Evolutionary conservation across 2,888 invertebrate genomes (phyloP).

Genomic region (Pyrochroa serraticornis): DNA sequence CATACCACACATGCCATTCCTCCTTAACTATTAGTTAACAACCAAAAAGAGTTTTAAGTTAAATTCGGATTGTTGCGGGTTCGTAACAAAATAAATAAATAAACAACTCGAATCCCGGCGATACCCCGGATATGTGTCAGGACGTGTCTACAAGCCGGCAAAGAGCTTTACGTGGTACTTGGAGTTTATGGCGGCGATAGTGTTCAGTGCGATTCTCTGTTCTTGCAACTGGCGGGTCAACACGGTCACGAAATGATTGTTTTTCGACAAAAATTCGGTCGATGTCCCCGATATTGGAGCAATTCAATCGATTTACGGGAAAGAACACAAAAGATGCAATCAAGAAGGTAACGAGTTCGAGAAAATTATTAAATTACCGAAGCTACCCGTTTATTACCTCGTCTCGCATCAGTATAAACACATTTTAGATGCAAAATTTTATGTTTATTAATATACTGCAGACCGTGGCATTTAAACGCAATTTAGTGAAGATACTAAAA

Average conservation of each 20-base stretch:
- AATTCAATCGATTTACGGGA: conserved; percentile 21
- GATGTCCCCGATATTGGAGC: conserved; percentile 17
- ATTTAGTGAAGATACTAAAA: conserved; percentile 25
- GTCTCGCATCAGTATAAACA: conserved; percentile 25
- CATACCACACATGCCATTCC: background rate
- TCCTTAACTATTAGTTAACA: too few species aligned
- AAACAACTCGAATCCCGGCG: conserved; percentile 17
- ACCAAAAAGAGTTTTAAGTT: too few species aligned
- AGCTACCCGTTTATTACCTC: conserved; percentile 18
- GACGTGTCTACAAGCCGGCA: conserved; percentile 41
- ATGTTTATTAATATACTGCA: conserved; percentile 26
- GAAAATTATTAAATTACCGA: conserved; percentile 25
- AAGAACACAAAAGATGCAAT: conserved; percentile 10
- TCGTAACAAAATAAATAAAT: background rate
- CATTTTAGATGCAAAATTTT: conserved; percentile 28
- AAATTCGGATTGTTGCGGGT: too few species aligned
- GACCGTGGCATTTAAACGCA: conserved; percentile 19
- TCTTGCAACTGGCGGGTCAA: conserved; percentile 36
- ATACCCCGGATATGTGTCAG: conserved; percentile 37
- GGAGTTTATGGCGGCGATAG: conserved; percentile 48
- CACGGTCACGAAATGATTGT: conserved; percentile 29
- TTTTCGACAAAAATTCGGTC: conserved; percentile 15
- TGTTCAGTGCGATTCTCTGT: conserved; percentile 45
- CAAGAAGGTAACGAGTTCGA: conserved; percentile 7
- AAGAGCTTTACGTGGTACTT: conserved; percentile 51